These are phyloP conservation scores for Liposcelis brunnea DNA, from an alignment of 2,888 invertebrate genomes.

Conservation along the genomic window DNA sequence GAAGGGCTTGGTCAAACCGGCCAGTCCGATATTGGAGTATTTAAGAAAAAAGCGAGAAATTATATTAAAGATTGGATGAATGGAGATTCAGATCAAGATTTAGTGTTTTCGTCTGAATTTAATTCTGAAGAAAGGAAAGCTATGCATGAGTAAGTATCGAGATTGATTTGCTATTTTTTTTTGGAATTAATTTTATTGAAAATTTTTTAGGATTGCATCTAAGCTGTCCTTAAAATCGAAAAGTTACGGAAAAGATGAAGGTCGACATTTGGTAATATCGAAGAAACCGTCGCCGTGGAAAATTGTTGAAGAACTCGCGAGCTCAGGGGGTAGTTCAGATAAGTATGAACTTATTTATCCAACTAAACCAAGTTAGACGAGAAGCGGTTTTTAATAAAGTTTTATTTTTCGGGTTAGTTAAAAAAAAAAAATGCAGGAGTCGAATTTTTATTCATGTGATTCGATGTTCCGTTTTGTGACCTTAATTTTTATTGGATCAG, in stretches of 20 bases:
- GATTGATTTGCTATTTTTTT: slow-evolving; percentile 1
- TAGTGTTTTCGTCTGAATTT: slow-evolving; percentile 41
- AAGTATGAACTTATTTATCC: slow-evolving; percentile 32
- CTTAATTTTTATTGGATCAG: too few species aligned
- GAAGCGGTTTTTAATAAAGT: too few species aligned
- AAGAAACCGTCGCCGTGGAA: slow-evolving; percentile 28
- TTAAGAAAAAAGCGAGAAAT: slow-evolving; percentile 13
- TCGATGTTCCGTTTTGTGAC: too few species aligned
- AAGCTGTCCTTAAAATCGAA: slow-evolving; percentile 31
- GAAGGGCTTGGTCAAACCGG: neutral
- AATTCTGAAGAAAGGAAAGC: slow-evolving; percentile 42
- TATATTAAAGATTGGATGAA: slow-evolving; percentile 21
- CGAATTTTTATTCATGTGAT: too few species aligned
- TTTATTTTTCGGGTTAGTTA: too few species aligned
- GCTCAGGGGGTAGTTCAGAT: slow-evolving; percentile 30
- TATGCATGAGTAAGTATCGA: slow-evolving; percentile 36
- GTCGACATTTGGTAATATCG: slow-evolving; percentile 32
- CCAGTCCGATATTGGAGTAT: slow-evolving; percentile 9
- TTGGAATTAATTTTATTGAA: slow-evolving; percentile 6
- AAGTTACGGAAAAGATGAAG: slow-evolving; percentile 30
- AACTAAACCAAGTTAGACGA: neutral
- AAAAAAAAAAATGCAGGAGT: too few species aligned
- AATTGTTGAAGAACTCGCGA: slow-evolving; percentile 29
- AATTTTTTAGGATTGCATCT: slow-evolving; percentile 23
- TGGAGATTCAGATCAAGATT: slow-evolving; percentile 29